Base-by-base conservation (phyloP, 2,888 invertebrate genomes). In the Apoderus coryli region DNA sequence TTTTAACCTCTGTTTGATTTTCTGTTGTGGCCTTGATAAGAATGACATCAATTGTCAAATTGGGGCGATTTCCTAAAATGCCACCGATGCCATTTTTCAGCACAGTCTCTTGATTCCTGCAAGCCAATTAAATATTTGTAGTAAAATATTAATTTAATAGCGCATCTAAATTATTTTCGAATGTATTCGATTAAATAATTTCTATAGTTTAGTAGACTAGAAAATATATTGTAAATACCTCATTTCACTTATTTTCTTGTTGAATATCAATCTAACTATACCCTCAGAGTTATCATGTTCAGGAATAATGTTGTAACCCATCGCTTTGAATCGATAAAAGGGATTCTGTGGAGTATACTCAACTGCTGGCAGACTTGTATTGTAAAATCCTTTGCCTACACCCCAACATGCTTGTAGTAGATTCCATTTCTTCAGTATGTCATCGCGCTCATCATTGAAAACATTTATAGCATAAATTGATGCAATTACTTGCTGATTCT, bases 361-460 rank as follows among this genome's bases (percentile, higher is more conserved):
- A 4, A 92, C 70, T 0, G 88, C 77, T 2, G 73, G 76, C 4
- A 77, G 77, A 42, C 70, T 74, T 29, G 74, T 68, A 16, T 73
- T 76, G 54, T 82, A 89, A 52, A 77, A 88, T 1, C 78, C 75
- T 55, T 79, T 77, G 3, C 90, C 92, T 9, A 72, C 73, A 10
- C 86, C 88, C 81, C 84, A 82, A 38, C 78, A 71, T 0, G 85
- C 84, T 58, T 95, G 93, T 27, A 96, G 63, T 47, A 90, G 77
- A 57, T 98, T 98, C 81, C 92, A 92, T 52, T 85, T 82, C 3
- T 89, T 88, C 15, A 98, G 66, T 14, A 90, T 80, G 35, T 78
- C 77, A 54, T 98, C 96, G 16, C 95, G 65, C 52, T 98, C 96
- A 55, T 98, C 96, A 10, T 89, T 89, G 54, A 84, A 96, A 27